Conservation (phyloP, 2,113 vertebrate species). For the Embiotoca jacksoni region DNA sequence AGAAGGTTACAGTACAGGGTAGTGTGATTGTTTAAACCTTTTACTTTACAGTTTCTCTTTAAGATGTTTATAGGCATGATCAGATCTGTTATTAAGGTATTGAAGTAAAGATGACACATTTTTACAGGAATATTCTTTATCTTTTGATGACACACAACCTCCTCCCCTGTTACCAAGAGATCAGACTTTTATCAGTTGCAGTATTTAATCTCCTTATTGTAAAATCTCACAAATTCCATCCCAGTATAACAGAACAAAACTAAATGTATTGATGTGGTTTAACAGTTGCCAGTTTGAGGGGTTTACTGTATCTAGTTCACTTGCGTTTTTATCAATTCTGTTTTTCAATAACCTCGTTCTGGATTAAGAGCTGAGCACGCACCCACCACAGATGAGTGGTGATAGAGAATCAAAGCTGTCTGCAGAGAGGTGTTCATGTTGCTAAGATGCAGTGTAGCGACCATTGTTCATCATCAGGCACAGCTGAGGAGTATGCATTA, state of each 20-base stretch:
- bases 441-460: conserved; percentile 15
- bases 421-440: conserved; percentile 14
- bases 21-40: conserved; percentile 8
- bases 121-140: neutral
- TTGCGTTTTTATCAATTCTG: conserved; percentile 64
- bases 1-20: conserved; percentile 20
- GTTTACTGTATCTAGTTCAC: conserved; percentile 49
- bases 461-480: conserved; percentile 52
- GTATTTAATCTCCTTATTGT: neutral
- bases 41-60: neutral
- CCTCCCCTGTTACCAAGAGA: no score
- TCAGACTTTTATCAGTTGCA: neutral
- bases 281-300: neutral
- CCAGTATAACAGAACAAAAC: conserved; percentile 14
- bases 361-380: conserved; percentile 37
- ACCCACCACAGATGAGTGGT: conserved; percentile 11
- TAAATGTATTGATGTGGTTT: conserved; percentile 21
- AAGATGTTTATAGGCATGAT: neutral
- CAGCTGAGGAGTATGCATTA: conserved; percentile 60
- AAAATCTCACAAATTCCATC: neutral
- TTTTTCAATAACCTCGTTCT: conserved; percentile 65
- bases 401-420: conserved; percentile 38
- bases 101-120: neutral
- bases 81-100: no score
- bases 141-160: neutral